Evolutionary conservation across 2,888 invertebrate genomes (phyloP), one percentile per base, ranked within the genome.

Genomic region (Apotomis capreana): DNA sequence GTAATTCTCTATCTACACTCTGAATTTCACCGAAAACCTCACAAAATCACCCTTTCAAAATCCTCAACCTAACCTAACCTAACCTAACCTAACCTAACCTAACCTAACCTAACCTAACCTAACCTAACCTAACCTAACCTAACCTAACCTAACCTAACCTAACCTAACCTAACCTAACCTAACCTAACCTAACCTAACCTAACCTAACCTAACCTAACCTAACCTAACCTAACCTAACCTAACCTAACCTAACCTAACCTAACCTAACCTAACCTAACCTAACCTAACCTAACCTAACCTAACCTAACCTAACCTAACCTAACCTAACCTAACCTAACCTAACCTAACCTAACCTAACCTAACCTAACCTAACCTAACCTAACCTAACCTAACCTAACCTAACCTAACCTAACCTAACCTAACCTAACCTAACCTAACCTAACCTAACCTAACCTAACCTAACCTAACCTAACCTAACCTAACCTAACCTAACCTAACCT

Each of bases 381-480:
- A 59, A 59, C 58, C 58, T 59, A 59, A 59, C 58, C 58, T 59
- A 71, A 59, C 58, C 58, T 59, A 59, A 59, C 58, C 58, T 36
- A 59, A 55, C 55, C 58, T 40, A 40, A 59, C 58, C 58, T 59
- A 59, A 59, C 58, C 58, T 55, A 40, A 59, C 58, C 58, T 36
- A 59, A 36, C 58, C 58, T 40, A 40, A 59, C 58, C 58, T 59
- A 59, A 59, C 58, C 58, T 36, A 59, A 59, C 58, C 58, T 40
- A 40, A 59, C 58, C 58, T 59, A 59, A 59, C 58, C 58, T 59
- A 59, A 59, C 58, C 58, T 59, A 63, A 63, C 63, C 63, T 51
- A 63, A 63, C 63, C 52, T 63, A 63, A 63, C 63, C 63, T 63
- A 63, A 63, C 62, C 64, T 64, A 59, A 62, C 60, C 60, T 57